These are phyloP conservation scores for Copidosoma floridanum DNA, from an alignment of 1,140 invertebrate species.

Conservation along the genomic window DNA sequence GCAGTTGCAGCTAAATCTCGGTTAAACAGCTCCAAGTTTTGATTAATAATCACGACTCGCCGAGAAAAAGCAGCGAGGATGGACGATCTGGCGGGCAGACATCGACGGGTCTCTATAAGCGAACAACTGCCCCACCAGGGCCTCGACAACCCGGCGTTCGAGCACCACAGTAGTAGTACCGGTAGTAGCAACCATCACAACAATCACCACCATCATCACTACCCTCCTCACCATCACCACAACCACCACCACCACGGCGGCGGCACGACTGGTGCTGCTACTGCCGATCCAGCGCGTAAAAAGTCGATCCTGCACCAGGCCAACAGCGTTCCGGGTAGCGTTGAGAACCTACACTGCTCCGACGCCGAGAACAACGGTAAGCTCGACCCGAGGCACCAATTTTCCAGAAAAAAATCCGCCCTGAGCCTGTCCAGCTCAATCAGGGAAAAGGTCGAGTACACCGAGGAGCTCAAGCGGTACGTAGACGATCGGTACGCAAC, in stretches of 20 bases:
- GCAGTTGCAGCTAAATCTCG: too few species aligned
- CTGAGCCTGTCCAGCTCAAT: constrained; percentile 54
- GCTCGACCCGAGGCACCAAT: constrained; percentile 32
- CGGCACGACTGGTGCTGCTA: constrained; percentile 14
- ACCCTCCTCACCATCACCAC: constrained; percentile 24
- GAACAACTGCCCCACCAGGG: constrained; percentile 37
- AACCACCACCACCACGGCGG: constrained; percentile 31
- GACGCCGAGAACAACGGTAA: constrained; percentile 45
- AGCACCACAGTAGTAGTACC: constrained; percentile 45
- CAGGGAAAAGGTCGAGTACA: constrained; percentile 54
- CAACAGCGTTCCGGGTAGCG: constrained; percentile 41
- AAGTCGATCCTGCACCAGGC: constrained; percentile 49
- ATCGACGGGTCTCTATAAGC: constrained; percentile 52
- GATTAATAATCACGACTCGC: too few species aligned
- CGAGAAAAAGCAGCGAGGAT: not conserved
- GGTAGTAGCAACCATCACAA: constrained; percentile 37
- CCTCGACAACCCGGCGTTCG: constrained; percentile 50
- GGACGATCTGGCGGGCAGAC: constrained; percentile 36
- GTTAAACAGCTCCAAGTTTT: not conserved
- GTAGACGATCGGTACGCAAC: too few species aligned
- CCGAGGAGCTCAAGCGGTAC: constrained; percentile 52
- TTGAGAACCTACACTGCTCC: constrained; percentile 51
- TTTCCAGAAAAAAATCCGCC: constrained; percentile 47
- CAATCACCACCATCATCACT: constrained; percentile 30
- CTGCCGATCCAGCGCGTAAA: constrained; percentile 42